Base-by-base conservation (phyloP, 2,888 invertebrate species). In the Autographa pulchrina region DNA sequence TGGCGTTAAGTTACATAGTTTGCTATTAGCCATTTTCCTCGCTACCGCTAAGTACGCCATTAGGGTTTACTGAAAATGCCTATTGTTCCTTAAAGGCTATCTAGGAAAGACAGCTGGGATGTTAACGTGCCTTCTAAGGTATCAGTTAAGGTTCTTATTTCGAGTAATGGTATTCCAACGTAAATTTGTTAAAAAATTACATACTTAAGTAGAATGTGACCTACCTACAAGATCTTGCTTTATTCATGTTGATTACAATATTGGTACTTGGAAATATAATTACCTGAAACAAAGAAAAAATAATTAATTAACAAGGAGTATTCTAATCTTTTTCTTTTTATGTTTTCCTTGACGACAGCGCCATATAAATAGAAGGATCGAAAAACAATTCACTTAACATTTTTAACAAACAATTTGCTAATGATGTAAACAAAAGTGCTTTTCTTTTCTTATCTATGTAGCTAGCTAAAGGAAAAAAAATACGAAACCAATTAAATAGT, bases 221-320 rank as follows among this genome's bases (percentile, higher is more conserved):
- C 2, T 54, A 54, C 54, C 54, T 20, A 20, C 20, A n/a, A 6
- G 7, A 7, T 8, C 1, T 16, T 3, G 16, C 14, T 4, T 5
- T 11, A 9, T 14, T 43, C 14, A 48, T n/a, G 5, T n/a, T n/a
- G 6, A 48, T 43, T n/a, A n/a, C n/a, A 8, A n/a, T 43, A 16
- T 2, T 14, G 6, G 48, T 48, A 48, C 7, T 48, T 43, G 14
- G 25, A 52, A 13, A n/a, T 18, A 16, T 65, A 8, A 25, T 65
- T 65, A 65, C 65, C 58, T 65, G 41, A 31, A 65, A 65, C 35
- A 65, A 65, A 58, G 6, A 58, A n/a, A 58, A n/a, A 25, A 62
- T 20, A 54, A 54, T 54, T 54, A 20, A 20, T 54, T 20, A 54
- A n/a, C 20, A 13, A 13, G 0, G 20, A 54, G 4, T 13, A 20